Base-by-base conservation (phyloP, 2,113 vertebrate species). In the Gadus macrocephalus region DNA sequence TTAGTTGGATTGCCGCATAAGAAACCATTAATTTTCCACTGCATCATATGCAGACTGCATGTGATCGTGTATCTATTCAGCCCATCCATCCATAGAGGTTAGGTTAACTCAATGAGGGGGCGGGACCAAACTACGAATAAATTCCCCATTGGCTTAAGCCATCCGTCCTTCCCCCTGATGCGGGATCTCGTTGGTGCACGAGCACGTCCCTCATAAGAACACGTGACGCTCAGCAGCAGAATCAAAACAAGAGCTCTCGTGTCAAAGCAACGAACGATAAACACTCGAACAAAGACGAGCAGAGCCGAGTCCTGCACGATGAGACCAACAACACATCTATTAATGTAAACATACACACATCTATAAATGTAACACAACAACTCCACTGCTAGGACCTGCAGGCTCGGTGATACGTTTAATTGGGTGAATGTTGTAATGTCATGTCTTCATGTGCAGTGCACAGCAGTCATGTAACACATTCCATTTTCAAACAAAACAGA, bases 191-290 rank as follows among this genome's bases (percentile, higher is more conserved):
- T 53, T 76, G 35, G 38, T 71, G 62, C 80, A 83, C 69, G 85
- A 82, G 86, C 76, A 72, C 80, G 53, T 78, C 63, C 82, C 77
- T 72, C 78, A 66, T 64, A 59, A 62, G 79, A 82, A 85, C 90
- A 92, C 90, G 90, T 90, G 89, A 92, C 75, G 42, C 75, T 17
- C 59, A 68, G 70, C 60, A 72, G 3, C 62, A 74, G 75, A 78
- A 76, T 65, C 78, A 86, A 83, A 91, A 91, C 85, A 90, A 87
- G 53, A 81, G 65, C 65, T 31, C n/a, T 7, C 19, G 9, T 19
- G 64, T 7, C 4, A n/a, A 27, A 64, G 17, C 63, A 55, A 58
- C 55, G 55, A 14, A 58, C n/a, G 15, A 58, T n/a, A 5, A 58
- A 16, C 25, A 31, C 20, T 28, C 22, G 7, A 62, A 62, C 9